Percentiles rank a stretch among this genome's conserved stretches.
phyloP scores from a whole-genome alignment of 1,140 invertebrate genomes.

The Drosophila hydei region DNA sequence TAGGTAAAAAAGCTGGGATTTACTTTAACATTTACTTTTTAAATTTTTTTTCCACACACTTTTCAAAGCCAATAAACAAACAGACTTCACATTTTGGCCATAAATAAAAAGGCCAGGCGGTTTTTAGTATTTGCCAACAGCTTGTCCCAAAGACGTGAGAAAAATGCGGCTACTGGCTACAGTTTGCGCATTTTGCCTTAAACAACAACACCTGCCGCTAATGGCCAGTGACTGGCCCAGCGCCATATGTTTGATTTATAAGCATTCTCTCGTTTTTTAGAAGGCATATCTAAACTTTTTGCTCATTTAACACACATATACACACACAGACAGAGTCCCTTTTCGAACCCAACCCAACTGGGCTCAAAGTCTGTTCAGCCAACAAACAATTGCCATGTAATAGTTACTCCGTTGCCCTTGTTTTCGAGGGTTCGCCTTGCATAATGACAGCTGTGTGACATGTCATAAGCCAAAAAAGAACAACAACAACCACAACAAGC shows the following conservation, averaged over 20 bases:
- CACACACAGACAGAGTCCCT: slow-evolving; percentile 3
- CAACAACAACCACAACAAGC: slow-evolving; percentile 24
- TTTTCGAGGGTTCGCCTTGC: slow-evolving; percentile 42
- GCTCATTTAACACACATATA: slow-evolving; percentile 27
- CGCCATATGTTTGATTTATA: slow-evolving; percentile 61
- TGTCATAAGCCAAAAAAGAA: slow-evolving; percentile 48
- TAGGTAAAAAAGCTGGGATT: slow-evolving; percentile 2
- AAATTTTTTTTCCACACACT: slow-evolving; percentile 4
- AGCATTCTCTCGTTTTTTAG: slow-evolving; percentile 20
- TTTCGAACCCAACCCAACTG: slow-evolving; percentile 1
- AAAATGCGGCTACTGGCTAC: slow-evolving; percentile 35
- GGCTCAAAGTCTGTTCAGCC: slow-evolving; percentile 21
- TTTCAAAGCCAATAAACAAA: slow-evolving; percentile 49
- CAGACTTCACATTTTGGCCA: slow-evolving; percentile 57
- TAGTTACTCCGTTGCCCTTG: slow-evolving; percentile 53
- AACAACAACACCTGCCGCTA: slow-evolving; percentile 51
- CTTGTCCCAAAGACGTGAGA: slow-evolving; percentile 44
- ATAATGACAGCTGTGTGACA: slow-evolving; percentile 73
- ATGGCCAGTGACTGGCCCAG: slow-evolving; percentile 25
- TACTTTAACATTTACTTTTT: not conserved
- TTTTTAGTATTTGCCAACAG: slow-evolving; percentile 55
- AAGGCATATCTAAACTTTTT: slow-evolving; percentile 34
- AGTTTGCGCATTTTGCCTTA: not conserved
- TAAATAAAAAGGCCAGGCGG: slow-evolving; percentile 58
- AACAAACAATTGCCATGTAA: slow-evolving; percentile 65